Conservation (phyloP, 2,797 vertebrate genomes). For the Coreius guichenoti region DNA sequence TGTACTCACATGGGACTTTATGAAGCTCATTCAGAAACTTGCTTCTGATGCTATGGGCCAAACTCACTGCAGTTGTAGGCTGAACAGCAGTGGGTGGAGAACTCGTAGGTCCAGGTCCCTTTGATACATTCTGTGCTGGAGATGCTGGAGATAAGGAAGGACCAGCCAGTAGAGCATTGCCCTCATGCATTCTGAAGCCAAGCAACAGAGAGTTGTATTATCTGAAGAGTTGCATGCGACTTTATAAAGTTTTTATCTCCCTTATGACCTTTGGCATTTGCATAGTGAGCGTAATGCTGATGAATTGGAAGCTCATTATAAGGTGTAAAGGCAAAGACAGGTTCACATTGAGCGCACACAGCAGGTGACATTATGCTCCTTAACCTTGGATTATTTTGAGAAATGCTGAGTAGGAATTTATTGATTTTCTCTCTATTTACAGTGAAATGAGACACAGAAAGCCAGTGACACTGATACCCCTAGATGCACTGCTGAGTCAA, state of each 20-base stretch:
- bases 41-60: slow-evolving; percentile 46
- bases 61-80: slow-evolving; percentile 25
- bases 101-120: background rate
- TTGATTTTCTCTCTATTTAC: slow-evolving; percentile 59
- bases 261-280: slow-evolving; percentile 1
- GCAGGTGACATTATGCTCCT: slow-evolving; percentile 47
- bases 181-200: slow-evolving; percentile 41
- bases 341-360: slow-evolving; percentile 44
- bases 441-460: slow-evolving; percentile 46
- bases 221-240: background rate
- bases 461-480: slow-evolving; percentile 48
- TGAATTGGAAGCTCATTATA: background rate
- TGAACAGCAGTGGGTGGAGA: slow-evolving; percentile 32
- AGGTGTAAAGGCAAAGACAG: background rate
- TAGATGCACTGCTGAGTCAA: slow-evolving; percentile 30
- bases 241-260: background rate
- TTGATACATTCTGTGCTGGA: slow-evolving; percentile 29
- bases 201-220: background rate
- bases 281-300: background rate
- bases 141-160: slow-evolving; percentile 25
- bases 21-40: slow-evolving; percentile 76
- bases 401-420: slow-evolving; percentile 56
- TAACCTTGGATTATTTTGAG: slow-evolving; percentile 63
- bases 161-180: slow-evolving; percentile 27
- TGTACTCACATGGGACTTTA: slow-evolving; percentile 71